A percentile compares a stretch with the other conserved stretches of the same genome.
Conservation (phyloP, 2,113 vertebrate species). For the Panurus biarmicus region DNA sequence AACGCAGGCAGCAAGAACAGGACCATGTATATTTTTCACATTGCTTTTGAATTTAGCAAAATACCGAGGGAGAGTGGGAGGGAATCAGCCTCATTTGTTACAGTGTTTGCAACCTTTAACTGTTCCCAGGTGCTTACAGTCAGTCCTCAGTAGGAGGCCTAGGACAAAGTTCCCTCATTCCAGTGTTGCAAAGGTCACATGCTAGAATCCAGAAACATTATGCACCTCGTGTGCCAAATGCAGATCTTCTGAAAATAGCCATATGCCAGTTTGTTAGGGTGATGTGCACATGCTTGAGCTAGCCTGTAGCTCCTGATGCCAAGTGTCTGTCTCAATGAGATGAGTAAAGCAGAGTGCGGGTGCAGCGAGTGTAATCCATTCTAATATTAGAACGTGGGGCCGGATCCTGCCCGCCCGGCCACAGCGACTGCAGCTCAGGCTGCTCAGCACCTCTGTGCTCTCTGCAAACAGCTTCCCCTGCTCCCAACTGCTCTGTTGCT, state of each 20-base stretch:
- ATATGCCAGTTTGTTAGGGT: conserved; percentile 17
- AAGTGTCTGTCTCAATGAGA: conserved; percentile 2
- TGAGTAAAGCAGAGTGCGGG: not conserved
- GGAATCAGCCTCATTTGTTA: not conserved
- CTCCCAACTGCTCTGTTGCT: not conserved
- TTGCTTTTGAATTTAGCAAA: not conserved
- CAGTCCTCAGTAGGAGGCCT: not conserved
- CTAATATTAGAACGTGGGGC: not conserved
- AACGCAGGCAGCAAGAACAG: not conserved
- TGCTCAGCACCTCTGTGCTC: not conserved
- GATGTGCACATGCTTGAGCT: conserved; percentile 41
- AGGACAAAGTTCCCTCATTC: not conserved
- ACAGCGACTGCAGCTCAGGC: not conserved
- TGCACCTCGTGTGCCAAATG: not conserved
- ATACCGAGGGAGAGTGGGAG: not conserved
- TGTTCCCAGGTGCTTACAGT: not conserved
- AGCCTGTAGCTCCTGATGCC: not conserved
- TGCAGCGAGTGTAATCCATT: not conserved
- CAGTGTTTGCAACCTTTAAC: not conserved
- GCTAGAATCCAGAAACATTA: not conserved
- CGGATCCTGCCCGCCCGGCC: accelerated
- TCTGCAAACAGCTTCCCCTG: not conserved
- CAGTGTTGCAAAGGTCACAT: not conserved
- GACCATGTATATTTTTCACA: not conserved
- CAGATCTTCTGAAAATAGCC: conserved; percentile 31